These are phyloP conservation scores for Psilopsiagon aurifrons DNA, from an alignment of 2,113 vertebrate species.

Conservation along the genomic window DNA sequence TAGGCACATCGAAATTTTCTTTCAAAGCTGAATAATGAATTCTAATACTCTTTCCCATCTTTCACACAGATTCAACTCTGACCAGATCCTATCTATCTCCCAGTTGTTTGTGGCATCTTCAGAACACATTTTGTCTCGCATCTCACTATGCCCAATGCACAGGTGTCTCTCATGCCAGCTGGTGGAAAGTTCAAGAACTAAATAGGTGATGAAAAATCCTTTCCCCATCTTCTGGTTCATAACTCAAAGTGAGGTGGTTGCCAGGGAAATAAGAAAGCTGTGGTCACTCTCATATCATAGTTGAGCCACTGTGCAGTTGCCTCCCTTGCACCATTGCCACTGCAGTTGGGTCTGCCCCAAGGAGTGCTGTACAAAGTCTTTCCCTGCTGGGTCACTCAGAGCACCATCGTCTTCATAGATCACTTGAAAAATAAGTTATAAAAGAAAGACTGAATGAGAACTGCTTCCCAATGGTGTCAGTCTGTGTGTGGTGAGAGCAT, in stretches of 20 bases:
- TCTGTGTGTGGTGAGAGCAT: neutral
- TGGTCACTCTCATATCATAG: neutral
- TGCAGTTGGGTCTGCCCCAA: neutral
- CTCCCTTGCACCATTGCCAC: neutral
- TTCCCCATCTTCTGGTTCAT: neutral
- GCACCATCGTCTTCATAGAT: neutral
- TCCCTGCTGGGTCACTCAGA: neutral
- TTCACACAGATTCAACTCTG: neutral
- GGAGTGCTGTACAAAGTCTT: neutral
- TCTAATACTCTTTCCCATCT: neutral
- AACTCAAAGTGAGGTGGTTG: neutral
- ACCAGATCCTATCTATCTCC: neutral
- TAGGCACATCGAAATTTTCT: neutral
- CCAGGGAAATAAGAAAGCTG: neutral
- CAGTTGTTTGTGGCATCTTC: no score
- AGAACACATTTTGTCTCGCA: rapidly evolving
- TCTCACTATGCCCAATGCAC: neutral
- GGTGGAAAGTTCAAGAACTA: neutral
- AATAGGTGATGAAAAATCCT: neutral
- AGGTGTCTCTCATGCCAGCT: neutral
- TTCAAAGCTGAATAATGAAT: neutral
- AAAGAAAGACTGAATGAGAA: neutral
- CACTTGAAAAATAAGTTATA: neutral
- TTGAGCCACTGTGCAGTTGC: neutral
- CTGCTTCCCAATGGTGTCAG: neutral